Percentiles rank a stretch among this genome's conserved stretches.
Evolutionary conservation across 2,888 invertebrate species (phyloP).

Genomic region (Anaspis maculata): DNA sequence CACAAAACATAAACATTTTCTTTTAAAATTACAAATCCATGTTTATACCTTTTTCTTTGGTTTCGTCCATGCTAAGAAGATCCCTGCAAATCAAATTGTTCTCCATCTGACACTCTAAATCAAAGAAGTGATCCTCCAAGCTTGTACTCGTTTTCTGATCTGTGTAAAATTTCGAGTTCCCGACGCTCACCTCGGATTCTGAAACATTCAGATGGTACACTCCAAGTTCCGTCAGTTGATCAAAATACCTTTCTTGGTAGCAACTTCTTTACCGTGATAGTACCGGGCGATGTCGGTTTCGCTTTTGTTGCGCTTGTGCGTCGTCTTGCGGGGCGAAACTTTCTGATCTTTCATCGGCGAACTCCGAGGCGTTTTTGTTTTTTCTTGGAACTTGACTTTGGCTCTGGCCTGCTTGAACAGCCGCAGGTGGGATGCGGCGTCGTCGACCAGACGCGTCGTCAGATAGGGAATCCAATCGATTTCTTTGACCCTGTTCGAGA

Average conservation of each 20-base stretch:
- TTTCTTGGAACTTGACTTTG: constrained; percentile 37
- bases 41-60: constrained; percentile 57
- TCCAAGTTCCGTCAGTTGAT: no score
- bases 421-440: constrained; percentile 81
- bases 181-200: constrained; percentile 39
- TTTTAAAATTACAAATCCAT: constrained; percentile 2
- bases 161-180: constrained; percentile 57
- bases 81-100: constrained; percentile 71
- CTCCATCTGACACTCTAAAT: constrained; percentile 81
- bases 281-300: constrained; percentile 65
- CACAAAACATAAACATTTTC: background rate
- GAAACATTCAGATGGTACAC: no score
- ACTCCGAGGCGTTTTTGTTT: constrained; percentile 27
- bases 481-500: constrained; percentile 68
- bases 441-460: constrained; percentile 81
- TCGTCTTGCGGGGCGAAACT: constrained; percentile 35
- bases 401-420: constrained; percentile 71
- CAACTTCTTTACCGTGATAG: constrained; percentile 33
- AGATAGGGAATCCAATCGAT: constrained; percentile 87
- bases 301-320: constrained; percentile 63
- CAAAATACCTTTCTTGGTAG: constrained; percentile 41
- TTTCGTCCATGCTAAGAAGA: constrained; percentile 63
- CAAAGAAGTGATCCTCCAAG: constrained; percentile 76
- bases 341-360: constrained; percentile 35
- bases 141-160: constrained; percentile 40